Base-by-base conservation (phyloP, 2,113 vertebrate genomes). In the Orycteropus afer region DNA sequence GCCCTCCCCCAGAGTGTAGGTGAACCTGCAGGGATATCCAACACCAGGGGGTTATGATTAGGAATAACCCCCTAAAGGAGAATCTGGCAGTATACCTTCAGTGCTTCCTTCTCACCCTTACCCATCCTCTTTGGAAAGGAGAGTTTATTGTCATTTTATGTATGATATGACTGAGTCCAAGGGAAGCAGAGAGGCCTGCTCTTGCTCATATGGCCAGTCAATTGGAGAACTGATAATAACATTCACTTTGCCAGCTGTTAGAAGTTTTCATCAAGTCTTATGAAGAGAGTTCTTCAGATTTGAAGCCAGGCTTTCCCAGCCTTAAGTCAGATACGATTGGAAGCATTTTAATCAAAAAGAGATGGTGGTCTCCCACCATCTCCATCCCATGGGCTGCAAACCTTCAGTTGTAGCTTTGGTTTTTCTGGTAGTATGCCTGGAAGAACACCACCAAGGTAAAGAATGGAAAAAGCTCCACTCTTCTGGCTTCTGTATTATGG, bases 1-100 rank as follows among this genome's bases (percentile, higher is more conserved):
- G 90, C 99, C 99, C 97, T 99, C 99, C 15, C 99, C 99, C 20
- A 99, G 97, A 0, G 99, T 99, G 93, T 99, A 99, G 14, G 99
- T 99, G 97, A 99, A 99, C 96, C 99, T 99, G 98, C 37, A 83
- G 74, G 65, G 69, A 98, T 29, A 91, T 22, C 47, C 76, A 47
- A 12, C 11, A 29, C 23, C 37, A 25, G 45, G 49, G 4, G 85
- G 71, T 94, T 25, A 90, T 0, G 8, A 4, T 15, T 45, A 3
- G 20, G 11, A 2, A 2, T 5, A 1, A 17, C 20, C 22, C 15
- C 42, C 25, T 23, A 0, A 5, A 0, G 0, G 42, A 2, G 45
- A 71, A 12, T n/a, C 27, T 20, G 25, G 13, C 23, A 51, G 51
- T 7, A 18, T 8, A 3, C 23, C 2, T 1, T 12, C 42, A 85